Conservation (phyloP, 2,797 vertebrate species). For the Tauraco hartlaubi region DNA sequence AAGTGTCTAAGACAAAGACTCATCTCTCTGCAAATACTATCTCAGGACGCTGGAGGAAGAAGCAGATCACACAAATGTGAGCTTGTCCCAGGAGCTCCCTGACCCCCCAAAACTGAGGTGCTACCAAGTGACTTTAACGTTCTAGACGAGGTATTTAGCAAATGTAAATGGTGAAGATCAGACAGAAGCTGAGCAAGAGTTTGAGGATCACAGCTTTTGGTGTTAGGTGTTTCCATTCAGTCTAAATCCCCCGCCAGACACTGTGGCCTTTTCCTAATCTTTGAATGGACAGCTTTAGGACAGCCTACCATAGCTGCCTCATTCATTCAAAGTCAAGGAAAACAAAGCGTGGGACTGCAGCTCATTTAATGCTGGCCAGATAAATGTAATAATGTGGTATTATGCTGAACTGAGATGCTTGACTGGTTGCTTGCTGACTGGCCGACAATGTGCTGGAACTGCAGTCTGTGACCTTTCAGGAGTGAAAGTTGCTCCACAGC, state of each 20-base stretch:
- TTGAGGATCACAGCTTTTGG: background rate
- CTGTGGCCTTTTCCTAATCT: background rate
- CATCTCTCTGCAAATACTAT: background rate
- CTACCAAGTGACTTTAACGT: background rate
- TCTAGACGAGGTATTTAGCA: background rate
- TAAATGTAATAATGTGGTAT: constrained; percentile 58
- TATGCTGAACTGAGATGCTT: constrained; percentile 20
- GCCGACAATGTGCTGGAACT: background rate
- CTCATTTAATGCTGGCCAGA: constrained; percentile 6
- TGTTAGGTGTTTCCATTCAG: background rate
- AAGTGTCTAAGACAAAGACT: background rate
- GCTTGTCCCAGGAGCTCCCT: background rate
- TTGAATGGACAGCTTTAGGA: background rate
- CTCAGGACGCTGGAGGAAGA: background rate
- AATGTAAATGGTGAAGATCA: constrained; percentile 10
- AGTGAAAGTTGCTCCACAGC: background rate
- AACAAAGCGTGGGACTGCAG: background rate
- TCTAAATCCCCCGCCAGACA: background rate
- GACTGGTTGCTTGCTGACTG: background rate
- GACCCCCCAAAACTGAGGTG: background rate
- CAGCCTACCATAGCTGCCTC: background rate
- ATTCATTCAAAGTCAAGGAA: background rate
- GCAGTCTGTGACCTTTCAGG: constrained; percentile 43
- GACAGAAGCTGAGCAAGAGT: background rate
- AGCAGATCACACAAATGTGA: rapidly evolving